These are phyloP conservation scores for Dunckerocampus dactyliophorus DNA, from an alignment of 2,113 vertebrate genomes.

Conservation along the genomic window DNA sequence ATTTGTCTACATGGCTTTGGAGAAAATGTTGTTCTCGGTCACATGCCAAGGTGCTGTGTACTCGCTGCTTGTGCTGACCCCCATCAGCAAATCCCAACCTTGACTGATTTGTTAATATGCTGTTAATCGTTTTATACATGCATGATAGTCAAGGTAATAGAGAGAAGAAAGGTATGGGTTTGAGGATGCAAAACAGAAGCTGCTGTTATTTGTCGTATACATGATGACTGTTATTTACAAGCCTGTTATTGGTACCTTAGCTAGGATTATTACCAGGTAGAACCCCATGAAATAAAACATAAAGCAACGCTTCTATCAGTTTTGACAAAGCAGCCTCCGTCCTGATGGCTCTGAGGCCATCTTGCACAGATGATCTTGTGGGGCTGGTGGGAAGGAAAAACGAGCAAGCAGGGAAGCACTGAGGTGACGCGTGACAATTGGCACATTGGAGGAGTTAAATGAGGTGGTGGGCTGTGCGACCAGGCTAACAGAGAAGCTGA, in stretches of 20 bases:
- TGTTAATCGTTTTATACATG: conserved; percentile 71
- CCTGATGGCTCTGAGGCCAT: background rate
- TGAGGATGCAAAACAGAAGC: conserved; percentile 77
- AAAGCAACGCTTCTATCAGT: conserved; percentile 29
- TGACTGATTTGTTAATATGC: conserved; percentile 83
- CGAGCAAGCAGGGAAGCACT: conserved; percentile 73
- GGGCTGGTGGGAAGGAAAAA: conserved; percentile 84
- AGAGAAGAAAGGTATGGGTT: conserved; percentile 83
- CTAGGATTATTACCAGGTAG: conserved; percentile 49
- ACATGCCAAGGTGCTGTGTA: background rate
- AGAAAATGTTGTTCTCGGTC: background rate
- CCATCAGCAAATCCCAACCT: conserved; percentile 66
- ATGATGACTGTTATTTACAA: conserved; percentile 83
- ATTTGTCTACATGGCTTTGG: background rate
- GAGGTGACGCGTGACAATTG: conserved; percentile 66
- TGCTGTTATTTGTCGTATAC: conserved; percentile 63
- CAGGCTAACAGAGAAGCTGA: conserved; percentile 54
- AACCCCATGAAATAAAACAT: conserved; percentile 51
- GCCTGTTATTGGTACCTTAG: conserved; percentile 56
- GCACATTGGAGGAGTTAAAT: conserved; percentile 44
- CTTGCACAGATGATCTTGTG: conserved; percentile 74
- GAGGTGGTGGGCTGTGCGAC: conserved; percentile 18
- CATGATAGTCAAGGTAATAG: conserved; percentile 88
- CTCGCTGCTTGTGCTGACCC: background rate
- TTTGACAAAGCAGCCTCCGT: conserved; percentile 1